Conservation (phyloP, 2,888 invertebrate genomes). For the Nasonovia ribisnigri region DNA sequence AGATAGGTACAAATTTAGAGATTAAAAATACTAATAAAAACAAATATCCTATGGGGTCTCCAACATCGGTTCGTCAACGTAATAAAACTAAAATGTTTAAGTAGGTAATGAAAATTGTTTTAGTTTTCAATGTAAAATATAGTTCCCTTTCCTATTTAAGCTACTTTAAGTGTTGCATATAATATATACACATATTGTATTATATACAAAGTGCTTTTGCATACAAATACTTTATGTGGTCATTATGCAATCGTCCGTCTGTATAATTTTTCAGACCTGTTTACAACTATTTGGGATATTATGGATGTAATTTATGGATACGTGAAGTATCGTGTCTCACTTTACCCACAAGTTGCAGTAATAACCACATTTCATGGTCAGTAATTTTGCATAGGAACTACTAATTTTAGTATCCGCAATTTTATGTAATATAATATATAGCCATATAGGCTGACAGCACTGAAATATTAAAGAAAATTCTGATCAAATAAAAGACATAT, state of each 20-base stretch:
- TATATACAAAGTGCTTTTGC: not conserved
- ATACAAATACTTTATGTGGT: not conserved
- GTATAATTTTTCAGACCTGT: not conserved
- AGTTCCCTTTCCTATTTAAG: not conserved
- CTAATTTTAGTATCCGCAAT: not conserved
- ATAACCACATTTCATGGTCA: not conserved
- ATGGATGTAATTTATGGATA: not conserved
- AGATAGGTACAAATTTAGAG: not conserved
- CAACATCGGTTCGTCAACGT: not conserved
- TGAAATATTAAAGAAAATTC: not conserved
- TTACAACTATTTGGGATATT: not conserved
- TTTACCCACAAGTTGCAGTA: not conserved
- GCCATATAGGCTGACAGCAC: not conserved
- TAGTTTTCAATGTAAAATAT: not conserved
- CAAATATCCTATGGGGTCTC: not conserved
- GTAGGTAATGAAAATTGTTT: not conserved
- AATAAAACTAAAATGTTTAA: not conserved
- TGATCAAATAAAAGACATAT: not conserved
- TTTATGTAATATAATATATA: not conserved
- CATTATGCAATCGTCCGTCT: not conserved
- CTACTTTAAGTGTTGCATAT: not conserved
- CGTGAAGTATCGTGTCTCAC: not conserved
- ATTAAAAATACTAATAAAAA: not conserved
- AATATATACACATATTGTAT: not conserved
- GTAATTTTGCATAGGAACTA: not conserved